A percentile compares a stretch with the other conserved stretches of the same genome.
Conservation (phyloP, 2,888 invertebrate species). For the Lepidochrysops patricia region DNA sequence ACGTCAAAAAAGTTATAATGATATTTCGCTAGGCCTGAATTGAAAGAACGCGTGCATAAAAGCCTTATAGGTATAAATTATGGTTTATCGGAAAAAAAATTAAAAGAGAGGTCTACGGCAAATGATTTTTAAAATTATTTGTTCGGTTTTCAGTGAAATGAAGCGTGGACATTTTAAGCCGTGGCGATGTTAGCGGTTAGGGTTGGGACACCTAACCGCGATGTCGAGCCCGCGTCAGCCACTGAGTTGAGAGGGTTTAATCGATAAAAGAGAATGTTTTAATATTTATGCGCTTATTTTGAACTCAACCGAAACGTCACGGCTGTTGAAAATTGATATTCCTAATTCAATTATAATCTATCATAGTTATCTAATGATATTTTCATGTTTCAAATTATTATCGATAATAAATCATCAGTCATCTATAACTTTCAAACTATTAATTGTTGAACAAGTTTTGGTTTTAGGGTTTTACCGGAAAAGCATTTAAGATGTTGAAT, state of each 20-base stretch:
- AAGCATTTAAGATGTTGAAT: too few relatives aligned
- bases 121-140: neutral
- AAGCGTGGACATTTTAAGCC: constrained; percentile 13
- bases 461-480: too few relatives aligned
- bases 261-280: constrained; percentile 2
- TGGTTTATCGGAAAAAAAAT: neutral
- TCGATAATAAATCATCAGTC: neutral
- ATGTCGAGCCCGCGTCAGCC: constrained; percentile 6
- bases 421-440: neutral
- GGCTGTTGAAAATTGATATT: neutral
- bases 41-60: neutral
- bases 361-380: neutral
- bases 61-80: neutral
- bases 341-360: neutral
- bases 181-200: constrained; percentile 10
- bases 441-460: neutral
- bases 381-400: neutral
- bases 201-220: constrained; percentile 2
- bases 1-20: too few relatives aligned
- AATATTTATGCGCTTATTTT: constrained; percentile 2
- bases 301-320: neutral
- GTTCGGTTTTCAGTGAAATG: constrained; percentile 11
- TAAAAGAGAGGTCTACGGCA: neutral
- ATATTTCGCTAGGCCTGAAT: neutral
- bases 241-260: constrained; percentile 6